phyloP scores from a whole-genome alignment of 2,888 invertebrate genomes.

The Pelosia muscerda region DNA sequence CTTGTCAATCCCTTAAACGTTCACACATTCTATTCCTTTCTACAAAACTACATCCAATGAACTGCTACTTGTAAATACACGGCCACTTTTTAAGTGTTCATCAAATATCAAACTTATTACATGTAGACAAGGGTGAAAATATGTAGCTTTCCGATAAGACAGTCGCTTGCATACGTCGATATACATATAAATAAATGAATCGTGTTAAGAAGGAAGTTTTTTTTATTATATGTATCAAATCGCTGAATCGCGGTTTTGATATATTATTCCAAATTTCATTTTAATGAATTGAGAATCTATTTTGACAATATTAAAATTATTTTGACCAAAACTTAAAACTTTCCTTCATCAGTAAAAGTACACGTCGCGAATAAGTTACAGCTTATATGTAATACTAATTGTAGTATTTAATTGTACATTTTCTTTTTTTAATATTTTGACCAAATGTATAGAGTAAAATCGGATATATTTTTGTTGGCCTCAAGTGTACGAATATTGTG shows the following conservation, averaged over 20 bases:
- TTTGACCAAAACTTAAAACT: neutral
- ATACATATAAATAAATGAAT: neutral
- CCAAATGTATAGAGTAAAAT: slow-evolving; percentile 68
- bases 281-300: neutral
- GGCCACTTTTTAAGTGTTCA: no score
- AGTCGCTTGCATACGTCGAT: neutral
- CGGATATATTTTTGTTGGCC: slow-evolving; percentile 47
- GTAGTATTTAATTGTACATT: slow-evolving; percentile 57
- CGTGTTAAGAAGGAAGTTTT: neutral
- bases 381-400: slow-evolving; percentile 39
- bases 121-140: no score
- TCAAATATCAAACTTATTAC: no score
- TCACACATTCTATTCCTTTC: no score
- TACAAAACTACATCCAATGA: no score
- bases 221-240: neutral
- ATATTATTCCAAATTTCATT: neutral
- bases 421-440: slow-evolving; percentile 61
- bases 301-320: neutral
- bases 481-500: slow-evolving; percentile 42
- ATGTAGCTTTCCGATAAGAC: no score
- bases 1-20: no score
- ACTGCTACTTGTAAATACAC: no score
- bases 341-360: slow-evolving; percentile 24
- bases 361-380: slow-evolving; percentile 28
- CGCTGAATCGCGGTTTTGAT: neutral